A percentile compares a stretch with the other conserved stretches of the same genome.
Conservation (phyloP, 2,113 vertebrate species). For the Pseudorectes ferrugineus region DNA sequence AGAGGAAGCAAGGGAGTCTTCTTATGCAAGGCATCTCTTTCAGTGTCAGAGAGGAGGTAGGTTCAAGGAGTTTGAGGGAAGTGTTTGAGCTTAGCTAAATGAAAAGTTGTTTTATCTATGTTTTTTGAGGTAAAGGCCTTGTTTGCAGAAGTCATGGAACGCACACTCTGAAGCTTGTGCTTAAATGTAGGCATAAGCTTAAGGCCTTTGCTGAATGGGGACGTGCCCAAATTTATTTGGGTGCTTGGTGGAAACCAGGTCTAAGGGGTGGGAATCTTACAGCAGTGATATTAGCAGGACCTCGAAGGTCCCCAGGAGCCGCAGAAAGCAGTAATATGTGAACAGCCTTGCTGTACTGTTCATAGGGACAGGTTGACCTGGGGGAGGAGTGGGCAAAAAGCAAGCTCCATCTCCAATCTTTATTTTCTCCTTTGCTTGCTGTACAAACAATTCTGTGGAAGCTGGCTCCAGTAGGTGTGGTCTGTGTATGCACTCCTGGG, state of each 20-base stretch:
- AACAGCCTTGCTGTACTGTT: not conserved
- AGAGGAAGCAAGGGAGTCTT: slow-evolving; percentile 14
- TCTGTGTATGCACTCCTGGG: slow-evolving; percentile 26
- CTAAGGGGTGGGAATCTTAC: not conserved
- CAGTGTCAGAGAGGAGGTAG: not conserved
- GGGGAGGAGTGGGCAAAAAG: not conserved
- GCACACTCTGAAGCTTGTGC: not conserved
- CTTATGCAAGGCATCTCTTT: slow-evolving; percentile 19
- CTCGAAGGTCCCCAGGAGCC: not conserved
- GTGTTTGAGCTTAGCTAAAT: not conserved
- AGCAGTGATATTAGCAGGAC: not conserved
- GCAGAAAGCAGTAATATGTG: not conserved
- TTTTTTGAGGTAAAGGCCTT: not conserved
- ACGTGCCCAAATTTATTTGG: not conserved
- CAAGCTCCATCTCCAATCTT: not conserved
- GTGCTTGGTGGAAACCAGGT: not conserved
- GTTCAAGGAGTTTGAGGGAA: not conserved
- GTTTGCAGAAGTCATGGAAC: not conserved
- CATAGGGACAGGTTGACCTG: not conserved
- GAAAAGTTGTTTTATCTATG: not conserved
- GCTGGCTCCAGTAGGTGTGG: slow-evolving; percentile 36
- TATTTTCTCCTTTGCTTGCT: slow-evolving; percentile 13
- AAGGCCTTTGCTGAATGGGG: not conserved
- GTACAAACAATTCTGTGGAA: slow-evolving; percentile 27
- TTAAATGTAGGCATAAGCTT: not conserved